These are phyloP conservation scores for Delichon dasypus DNA, from an alignment of 2,797 vertebrate genomes.

Conservation along the genomic window DNA sequence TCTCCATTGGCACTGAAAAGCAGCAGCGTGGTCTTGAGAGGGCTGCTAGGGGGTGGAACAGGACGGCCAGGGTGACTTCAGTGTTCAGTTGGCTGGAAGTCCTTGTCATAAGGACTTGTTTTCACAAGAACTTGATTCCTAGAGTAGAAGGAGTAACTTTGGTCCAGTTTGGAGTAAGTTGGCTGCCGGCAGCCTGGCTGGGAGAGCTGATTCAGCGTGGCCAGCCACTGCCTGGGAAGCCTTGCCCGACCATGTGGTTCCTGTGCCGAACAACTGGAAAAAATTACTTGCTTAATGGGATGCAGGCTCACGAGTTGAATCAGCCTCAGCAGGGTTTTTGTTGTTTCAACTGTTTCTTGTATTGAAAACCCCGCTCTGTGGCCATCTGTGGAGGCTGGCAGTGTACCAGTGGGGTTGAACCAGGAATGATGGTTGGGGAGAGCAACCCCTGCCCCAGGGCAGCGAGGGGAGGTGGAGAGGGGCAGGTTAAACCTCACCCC, in stretches of 20 bases:
- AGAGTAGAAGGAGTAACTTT: not conserved
- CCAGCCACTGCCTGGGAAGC: not conserved
- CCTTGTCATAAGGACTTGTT: not conserved
- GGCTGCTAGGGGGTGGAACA: not conserved
- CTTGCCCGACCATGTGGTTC: not conserved
- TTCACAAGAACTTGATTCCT: not conserved
- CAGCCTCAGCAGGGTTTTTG: constrained; percentile 7
- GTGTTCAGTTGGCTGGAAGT: not conserved
- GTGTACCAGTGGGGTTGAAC: not conserved
- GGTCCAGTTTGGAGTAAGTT: not conserved
- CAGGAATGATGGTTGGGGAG: not conserved
- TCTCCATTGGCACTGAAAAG: fast-evolving
- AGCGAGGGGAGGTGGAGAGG: not conserved
- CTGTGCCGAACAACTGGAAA: constrained; percentile 26
- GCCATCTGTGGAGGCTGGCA: constrained; percentile 40
- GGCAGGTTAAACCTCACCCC: not conserved
- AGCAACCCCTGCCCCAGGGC: not conserved
- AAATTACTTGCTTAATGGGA: constrained; percentile 51
- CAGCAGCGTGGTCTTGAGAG: not conserved
- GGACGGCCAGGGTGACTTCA: not conserved
- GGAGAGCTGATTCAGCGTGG: not conserved
- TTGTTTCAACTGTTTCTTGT: constrained; percentile 43
- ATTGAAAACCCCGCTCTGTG: not conserved
- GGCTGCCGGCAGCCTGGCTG: not conserved
- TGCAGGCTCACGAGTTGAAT: constrained; percentile 46